A percentile compares a stretch with the other conserved stretches of the same genome.
phyloP scores from a whole-genome alignment of 2,113 vertebrate species.

The Macroglossus sobrinus region DNA sequence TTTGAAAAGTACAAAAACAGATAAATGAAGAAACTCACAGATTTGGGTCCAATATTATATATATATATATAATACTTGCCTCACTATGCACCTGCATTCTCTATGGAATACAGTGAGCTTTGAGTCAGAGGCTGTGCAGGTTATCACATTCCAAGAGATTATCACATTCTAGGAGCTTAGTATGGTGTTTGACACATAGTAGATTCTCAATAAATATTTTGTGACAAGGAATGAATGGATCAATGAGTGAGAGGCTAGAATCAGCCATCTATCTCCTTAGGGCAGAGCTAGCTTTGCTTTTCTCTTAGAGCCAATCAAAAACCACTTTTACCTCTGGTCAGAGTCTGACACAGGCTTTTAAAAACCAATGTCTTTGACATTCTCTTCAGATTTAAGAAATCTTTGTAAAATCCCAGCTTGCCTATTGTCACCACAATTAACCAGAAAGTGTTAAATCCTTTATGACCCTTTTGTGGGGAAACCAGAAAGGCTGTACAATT shows the following conservation, averaged over 20 bases:
- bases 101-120: not conserved
- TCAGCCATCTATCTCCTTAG: not conserved
- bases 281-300: not conserved
- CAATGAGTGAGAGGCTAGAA: not conserved
- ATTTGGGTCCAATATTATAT: not conserved
- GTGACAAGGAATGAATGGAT: not conserved
- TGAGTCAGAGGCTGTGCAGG: fast-evolving
- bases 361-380: not conserved
- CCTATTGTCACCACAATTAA: not conserved
- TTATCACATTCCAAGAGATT: no score
- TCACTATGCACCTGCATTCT: not conserved
- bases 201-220: not conserved
- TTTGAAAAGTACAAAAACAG: not conserved
- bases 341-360: not conserved
- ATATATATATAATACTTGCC: not conserved
- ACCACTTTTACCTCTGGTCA: not conserved
- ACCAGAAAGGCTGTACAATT: not conserved
- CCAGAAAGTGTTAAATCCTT: not conserved
- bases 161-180: no score
- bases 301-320: not conserved
- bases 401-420: not conserved
- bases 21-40: not conserved
- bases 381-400: not conserved
- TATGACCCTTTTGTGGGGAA: not conserved
- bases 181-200: not conserved